Percentiles rank a stretch among this genome's conserved stretches.
These are phyloP conservation scores for Pelagia noctiluca DNA, from an alignment of 30 jellyfish, hydroid and myxozoan species.

Conservation along the genomic window DNA sequence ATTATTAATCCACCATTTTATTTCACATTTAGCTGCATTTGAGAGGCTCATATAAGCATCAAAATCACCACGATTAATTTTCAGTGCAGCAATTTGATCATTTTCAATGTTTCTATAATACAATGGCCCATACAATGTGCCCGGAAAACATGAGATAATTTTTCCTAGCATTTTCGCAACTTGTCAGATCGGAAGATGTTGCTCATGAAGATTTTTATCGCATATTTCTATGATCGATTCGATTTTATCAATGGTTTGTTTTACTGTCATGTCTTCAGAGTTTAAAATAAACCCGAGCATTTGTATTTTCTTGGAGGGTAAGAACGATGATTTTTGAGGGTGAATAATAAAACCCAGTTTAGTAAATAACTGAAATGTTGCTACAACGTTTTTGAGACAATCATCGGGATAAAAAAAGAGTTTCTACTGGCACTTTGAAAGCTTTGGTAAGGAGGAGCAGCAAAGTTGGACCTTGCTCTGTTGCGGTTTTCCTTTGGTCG, in stretches of 20 bases:
- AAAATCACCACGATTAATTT: no score
- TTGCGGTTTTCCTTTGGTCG: not conserved
- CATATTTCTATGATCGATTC: no score
- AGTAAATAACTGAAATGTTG: not conserved
- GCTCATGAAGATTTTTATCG: not conserved
- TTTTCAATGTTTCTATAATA: no score
- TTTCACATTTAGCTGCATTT: not conserved
- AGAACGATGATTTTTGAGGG: not conserved
- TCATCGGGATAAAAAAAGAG: no score
- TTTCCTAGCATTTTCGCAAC: no score
- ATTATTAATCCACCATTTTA: not conserved
- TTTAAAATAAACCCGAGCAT: no score
- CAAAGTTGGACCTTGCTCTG: not conserved
- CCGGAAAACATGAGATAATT: not conserved
- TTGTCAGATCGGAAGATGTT: not conserved
- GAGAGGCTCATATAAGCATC: slow-evolving; percentile 2
- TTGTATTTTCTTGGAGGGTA: no score
- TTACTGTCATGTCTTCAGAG: no score
- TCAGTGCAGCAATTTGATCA: no score
- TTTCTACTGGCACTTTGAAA: not conserved
- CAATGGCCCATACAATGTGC: slow-evolving; percentile 5
- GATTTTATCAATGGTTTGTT: no score
- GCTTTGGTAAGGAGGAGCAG: not conserved
- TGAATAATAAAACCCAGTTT: not conserved
- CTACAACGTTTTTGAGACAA: not conserved